Conservation (phyloP, 2,797 vertebrate genomes). For the Discoglossus pictus region DNA sequence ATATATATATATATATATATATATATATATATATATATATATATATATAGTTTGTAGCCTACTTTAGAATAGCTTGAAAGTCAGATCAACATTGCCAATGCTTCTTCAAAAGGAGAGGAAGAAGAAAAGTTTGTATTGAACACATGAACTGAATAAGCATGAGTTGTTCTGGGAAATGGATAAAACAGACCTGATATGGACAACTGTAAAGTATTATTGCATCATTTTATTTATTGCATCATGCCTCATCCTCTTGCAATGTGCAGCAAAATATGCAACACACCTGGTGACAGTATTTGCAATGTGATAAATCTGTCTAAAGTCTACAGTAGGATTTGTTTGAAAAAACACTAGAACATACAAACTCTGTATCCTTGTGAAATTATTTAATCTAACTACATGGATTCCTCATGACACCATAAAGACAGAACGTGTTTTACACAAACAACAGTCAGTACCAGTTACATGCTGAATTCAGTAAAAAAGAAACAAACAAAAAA, state of each 20-base stretch:
- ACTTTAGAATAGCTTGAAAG: no score
- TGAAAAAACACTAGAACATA: constrained; percentile 69
- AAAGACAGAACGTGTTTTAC: constrained; percentile 90
- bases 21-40: no score
- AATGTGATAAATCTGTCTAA: constrained; percentile 68
- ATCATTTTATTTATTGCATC: constrained; percentile 72
- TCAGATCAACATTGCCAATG: no score
- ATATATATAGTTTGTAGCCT: no score
- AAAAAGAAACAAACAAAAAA: constrained; percentile 51
- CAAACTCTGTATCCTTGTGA: constrained; percentile 60
- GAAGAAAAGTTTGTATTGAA: no score
- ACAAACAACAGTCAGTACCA: constrained; percentile 94
- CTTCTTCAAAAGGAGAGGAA: background rate
- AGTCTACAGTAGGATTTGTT: constrained; percentile 74
- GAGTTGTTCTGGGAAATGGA: no score
- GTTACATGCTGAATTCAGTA: constrained; percentile 91
- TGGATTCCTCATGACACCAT: constrained; percentile 82
- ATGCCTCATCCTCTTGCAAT: constrained; percentile 29
- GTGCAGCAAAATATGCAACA: constrained; percentile 69
- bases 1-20: no score
- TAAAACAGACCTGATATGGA: no score
- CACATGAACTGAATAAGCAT: no score
- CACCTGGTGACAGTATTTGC: constrained; percentile 72
- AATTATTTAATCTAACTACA: constrained; percentile 73
- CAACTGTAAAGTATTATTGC: constrained; percentile 67